phyloP scores from a whole-genome alignment of 2,888 invertebrate species.

The Ectobius pallidus region DNA sequence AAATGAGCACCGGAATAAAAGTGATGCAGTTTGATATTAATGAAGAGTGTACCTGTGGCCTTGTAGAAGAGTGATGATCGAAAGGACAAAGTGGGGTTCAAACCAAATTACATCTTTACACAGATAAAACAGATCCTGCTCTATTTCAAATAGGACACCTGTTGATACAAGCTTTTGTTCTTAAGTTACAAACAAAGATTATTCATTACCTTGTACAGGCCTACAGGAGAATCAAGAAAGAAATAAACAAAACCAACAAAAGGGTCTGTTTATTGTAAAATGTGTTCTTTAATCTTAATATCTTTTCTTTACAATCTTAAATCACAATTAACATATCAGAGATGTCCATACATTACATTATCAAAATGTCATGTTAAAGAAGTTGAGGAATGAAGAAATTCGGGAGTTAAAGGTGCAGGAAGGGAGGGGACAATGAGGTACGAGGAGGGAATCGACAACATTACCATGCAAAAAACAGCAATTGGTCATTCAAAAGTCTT shows the following conservation, averaged over 20 bases:
- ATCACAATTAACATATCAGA: slow-evolving; percentile 29
- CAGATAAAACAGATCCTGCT: too few species aligned
- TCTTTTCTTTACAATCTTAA: slow-evolving; percentile 33
- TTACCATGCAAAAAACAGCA: slow-evolving; percentile 34
- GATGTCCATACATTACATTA: slow-evolving; percentile 32
- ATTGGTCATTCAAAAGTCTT: slow-evolving; percentile 38
- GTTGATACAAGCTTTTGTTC: too few species aligned
- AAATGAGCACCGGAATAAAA: too few species aligned
- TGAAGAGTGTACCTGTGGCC: too few species aligned
- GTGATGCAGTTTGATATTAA: too few species aligned
- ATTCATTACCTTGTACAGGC: too few species aligned
- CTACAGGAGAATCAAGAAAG: not conserved
- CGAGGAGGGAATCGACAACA: slow-evolving; percentile 5
- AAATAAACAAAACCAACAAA: not conserved
- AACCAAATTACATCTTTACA: too few species aligned
- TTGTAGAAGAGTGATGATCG: too few species aligned
- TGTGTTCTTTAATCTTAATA: slow-evolving; percentile 29
- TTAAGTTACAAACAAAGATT: too few species aligned
- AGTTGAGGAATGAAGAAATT: not conserved
- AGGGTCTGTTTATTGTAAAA: slow-evolving; percentile 34
- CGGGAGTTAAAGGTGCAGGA: not conserved
- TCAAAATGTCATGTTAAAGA: slow-evolving; percentile 30
- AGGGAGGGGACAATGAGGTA: too few species aligned
- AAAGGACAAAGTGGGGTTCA: too few species aligned
- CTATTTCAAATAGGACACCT: too few species aligned